A percentile compares a stretch with the other conserved stretches of the same genome.
Evolutionary conservation across 2,888 invertebrate species (phyloP).

Genomic region (Zele albiditarsus): DNA sequence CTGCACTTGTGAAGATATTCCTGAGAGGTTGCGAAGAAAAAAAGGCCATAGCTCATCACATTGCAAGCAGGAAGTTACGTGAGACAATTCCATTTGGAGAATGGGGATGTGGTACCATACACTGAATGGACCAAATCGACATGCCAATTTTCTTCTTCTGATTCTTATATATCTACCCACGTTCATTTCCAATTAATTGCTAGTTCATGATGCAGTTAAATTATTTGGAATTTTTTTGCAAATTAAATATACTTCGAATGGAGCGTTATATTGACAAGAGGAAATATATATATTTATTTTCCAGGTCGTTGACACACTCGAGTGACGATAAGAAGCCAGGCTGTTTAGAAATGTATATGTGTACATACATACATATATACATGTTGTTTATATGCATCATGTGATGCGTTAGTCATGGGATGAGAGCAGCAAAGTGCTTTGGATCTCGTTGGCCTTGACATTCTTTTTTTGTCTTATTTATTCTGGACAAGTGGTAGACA

Average conservation of each 20-base stretch:
- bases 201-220: not conserved
- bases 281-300: conserved; percentile 6
- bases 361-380: not conserved
- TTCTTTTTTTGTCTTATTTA: conserved; percentile 17
- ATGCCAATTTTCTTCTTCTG: not conserved
- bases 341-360: not conserved
- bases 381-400: conserved; percentile 12
- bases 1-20: not conserved
- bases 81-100: conserved; percentile 50
- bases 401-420: conserved; percentile 15
- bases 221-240: not conserved
- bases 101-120: not conserved
- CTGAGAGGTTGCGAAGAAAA: not conserved
- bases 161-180: not conserved
- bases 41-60: conserved; percentile 11
- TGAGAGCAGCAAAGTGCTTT: conserved; percentile 24
- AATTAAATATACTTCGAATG: too few relatives aligned
- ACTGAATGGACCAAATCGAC: not conserved
- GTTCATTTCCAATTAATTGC: not conserved
- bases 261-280: not conserved
- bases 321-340: conserved; percentile 19
- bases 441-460: conserved; percentile 34
- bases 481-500: not conserved
- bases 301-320: conserved; percentile 24
- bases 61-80: conserved; percentile 20